phyloP scores from a whole-genome alignment of 1,140 invertebrate species.

The Scylla paramamosain region DNA sequence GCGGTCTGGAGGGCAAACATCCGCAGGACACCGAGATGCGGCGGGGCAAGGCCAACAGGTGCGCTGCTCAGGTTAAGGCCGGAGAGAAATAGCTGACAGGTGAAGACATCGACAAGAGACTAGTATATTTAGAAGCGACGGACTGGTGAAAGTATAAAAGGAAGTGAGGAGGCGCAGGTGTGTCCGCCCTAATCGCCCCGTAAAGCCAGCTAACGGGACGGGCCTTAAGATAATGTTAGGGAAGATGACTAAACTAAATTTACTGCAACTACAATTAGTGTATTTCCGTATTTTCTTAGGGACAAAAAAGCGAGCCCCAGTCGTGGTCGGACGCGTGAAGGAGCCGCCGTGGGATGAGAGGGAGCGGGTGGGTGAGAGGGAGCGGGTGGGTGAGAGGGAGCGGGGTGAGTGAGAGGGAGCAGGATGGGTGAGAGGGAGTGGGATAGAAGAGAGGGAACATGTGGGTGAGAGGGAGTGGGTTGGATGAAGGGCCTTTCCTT shows the following conservation, averaged over 20 bases:
- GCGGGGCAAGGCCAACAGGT: slow-evolving; percentile 7
- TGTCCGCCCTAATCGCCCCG: background rate
- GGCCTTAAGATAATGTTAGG: background rate
- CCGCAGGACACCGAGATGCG: background rate
- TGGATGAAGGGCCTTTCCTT: background rate
- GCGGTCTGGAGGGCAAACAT: background rate
- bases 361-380: background rate
- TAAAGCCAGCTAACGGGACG: background rate
- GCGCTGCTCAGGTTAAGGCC: background rate
- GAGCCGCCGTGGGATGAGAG: background rate
- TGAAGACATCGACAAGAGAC: background rate
- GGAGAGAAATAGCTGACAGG: background rate
- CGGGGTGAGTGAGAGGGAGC: too few species aligned
- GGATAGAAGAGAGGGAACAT: too few species aligned
- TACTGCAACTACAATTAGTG: slow-evolving; percentile 11
- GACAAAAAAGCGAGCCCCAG: background rate
- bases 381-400: too few species aligned
- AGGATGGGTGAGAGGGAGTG: too few species aligned
- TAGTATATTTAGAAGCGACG: background rate
- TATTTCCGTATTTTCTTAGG: slow-evolving; percentile 14
- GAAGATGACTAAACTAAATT: slow-evolving; percentile 13
- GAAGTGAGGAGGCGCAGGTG: background rate
- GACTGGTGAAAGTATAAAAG: background rate
- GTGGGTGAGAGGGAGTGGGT: too few species aligned
- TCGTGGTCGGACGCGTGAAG: background rate